Conservation (phyloP, 2,888 invertebrate genomes). For the Lepidocyrtinus sp. region DNA sequence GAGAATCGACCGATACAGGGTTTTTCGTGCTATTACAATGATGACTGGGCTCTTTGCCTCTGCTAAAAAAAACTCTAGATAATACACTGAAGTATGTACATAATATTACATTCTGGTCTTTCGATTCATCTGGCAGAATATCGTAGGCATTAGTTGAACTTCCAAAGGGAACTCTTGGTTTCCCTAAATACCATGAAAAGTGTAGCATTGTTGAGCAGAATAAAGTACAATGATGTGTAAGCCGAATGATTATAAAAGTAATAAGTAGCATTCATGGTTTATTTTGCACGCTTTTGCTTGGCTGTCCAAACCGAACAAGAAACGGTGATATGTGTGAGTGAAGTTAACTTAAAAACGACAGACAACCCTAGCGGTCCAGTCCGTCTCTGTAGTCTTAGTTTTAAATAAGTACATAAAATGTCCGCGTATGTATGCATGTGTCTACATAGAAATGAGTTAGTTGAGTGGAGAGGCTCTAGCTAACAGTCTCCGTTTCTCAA, state of each 20-base stretch:
- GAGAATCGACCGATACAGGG: conserved; percentile 69
- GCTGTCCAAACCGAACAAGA: conserved; percentile 23
- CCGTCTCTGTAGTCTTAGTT: too few species aligned
- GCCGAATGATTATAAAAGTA: conserved; percentile 4
- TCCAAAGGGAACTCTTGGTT: not conserved
- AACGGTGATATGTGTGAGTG: not conserved
- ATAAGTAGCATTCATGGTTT: conserved; percentile 31
- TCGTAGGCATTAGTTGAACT: not conserved
- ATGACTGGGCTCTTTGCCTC: conserved; percentile 46
- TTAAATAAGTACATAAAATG: too few species aligned
- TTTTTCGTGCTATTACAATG: conserved; percentile 55
- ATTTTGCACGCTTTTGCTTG: conserved; percentile 30
- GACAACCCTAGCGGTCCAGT: too few species aligned
- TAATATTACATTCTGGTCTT: conserved; percentile 49
- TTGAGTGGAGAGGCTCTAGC: too few species aligned
- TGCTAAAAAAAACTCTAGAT: conserved; percentile 35
- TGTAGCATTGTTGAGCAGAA: conserved; percentile 7
- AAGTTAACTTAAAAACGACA: conserved; percentile 22
- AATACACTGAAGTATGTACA: conserved; percentile 48
- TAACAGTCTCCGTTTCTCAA: too few species aligned
- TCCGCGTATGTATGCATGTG: too few species aligned
- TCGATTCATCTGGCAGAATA: too few species aligned
- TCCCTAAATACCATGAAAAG: conserved; percentile 13
- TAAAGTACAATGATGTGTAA: conserved; percentile 27
- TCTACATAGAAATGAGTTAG: too few species aligned